A percentile compares a stretch with the other conserved stretches of the same genome.
phyloP scores from a whole-genome alignment of 2,888 invertebrate species.

The Gymnosoma rotundatum region DNA sequence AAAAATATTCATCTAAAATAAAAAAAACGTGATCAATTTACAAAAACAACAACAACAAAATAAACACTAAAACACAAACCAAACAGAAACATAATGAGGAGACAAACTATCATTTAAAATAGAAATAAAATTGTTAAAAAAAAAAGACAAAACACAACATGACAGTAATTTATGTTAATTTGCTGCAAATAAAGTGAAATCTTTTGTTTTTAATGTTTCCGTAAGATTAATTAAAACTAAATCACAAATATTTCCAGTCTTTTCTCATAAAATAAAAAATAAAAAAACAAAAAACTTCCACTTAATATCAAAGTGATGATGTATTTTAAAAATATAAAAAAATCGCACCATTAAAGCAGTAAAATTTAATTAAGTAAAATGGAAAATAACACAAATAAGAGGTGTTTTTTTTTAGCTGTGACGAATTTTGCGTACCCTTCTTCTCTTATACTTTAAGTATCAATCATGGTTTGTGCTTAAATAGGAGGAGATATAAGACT shows the following conservation, averaged over 20 bases:
- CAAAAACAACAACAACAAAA: conserved; percentile 51
- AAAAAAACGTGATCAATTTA: conserved; percentile 55
- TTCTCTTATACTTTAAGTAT: too few species aligned
- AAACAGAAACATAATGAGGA: neutral
- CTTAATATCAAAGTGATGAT: too few species aligned
- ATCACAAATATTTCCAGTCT: neutral
- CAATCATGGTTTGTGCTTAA: too few species aligned
- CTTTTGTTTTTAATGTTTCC: conserved; percentile 3
- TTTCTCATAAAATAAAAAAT: neutral
- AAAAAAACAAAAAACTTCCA: neutral
- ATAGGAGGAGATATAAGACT: too few species aligned
- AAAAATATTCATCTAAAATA: neutral
- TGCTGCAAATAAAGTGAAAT: neutral
- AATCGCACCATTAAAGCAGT: neutral
- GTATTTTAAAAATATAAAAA: too few species aligned
- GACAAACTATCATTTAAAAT: neutral
- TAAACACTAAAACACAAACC: neutral
- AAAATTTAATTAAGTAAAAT: neutral
- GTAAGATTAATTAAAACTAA: neutral
- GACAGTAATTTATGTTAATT: neutral
- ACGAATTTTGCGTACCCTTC: too few species aligned
- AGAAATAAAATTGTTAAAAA: neutral
- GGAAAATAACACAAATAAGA: too few species aligned
- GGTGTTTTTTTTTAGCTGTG: too few species aligned
- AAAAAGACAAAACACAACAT: neutral